Evolutionary conservation across 2,797 vertebrate species (phyloP).

Genomic region (Adrianichthys oophorus): DNA sequence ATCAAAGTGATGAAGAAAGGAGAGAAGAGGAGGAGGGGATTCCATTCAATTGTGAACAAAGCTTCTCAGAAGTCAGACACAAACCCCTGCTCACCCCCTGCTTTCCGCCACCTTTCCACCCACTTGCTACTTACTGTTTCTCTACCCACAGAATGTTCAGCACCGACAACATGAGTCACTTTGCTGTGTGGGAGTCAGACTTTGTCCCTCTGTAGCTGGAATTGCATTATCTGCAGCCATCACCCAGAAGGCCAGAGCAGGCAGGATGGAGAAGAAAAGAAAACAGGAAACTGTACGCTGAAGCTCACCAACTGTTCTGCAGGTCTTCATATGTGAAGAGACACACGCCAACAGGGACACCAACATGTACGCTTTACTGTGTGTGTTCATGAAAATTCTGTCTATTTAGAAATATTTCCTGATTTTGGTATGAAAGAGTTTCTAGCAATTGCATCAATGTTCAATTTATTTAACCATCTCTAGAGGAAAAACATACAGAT

Average conservation of each 20-base stretch:
- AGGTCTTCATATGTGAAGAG: too few relatives aligned
- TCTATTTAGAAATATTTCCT: too few relatives aligned
- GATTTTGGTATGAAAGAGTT: too few relatives aligned
- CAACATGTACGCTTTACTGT: too few relatives aligned
- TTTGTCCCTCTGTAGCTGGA: slow-evolving; percentile 16
- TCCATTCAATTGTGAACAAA: slow-evolving; percentile 46
- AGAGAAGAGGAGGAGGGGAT: background rate
- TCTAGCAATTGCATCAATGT: too few relatives aligned
- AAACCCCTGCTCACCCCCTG: slow-evolving; percentile 17
- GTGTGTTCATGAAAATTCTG: too few relatives aligned
- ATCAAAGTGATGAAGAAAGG: slow-evolving; percentile 5
- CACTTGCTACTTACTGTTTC: slow-evolving; percentile 20
- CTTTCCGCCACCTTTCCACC: slow-evolving; percentile 30
- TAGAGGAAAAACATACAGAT: too few relatives aligned
- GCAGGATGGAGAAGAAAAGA: too few relatives aligned
- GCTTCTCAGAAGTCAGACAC: slow-evolving; percentile 9
- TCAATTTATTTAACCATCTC: too few relatives aligned
- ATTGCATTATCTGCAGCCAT: slow-evolving; percentile 13
- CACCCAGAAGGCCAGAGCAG: slow-evolving; percentile 1
- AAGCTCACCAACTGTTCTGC: too few relatives aligned
- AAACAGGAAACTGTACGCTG: too few relatives aligned
- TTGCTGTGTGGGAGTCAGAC: slow-evolving; percentile 24
- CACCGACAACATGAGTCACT: slow-evolving; percentile 22
- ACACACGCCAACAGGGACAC: too few relatives aligned
- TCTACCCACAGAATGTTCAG: slow-evolving; percentile 7